A percentile compares a stretch with the other conserved stretches of the same genome.
Evolutionary conservation across 2,888 invertebrate species (phyloP).

Genomic region (Meteorus colon): DNA sequence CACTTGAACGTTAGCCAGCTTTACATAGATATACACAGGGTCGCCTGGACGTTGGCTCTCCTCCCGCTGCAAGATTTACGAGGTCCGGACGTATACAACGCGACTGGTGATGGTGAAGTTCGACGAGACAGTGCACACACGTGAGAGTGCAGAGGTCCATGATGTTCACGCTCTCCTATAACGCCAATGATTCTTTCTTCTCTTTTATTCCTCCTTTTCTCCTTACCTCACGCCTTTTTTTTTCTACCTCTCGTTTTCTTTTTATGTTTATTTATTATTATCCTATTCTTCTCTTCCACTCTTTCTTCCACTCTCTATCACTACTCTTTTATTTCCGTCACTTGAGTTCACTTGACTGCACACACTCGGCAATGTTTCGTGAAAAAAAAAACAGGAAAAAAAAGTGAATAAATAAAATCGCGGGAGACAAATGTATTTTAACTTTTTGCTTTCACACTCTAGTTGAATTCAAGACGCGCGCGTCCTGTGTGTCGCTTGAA

Average conservation of each 20-base stretch:
- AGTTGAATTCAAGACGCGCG: too few species aligned
- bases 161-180: constrained; percentile 4
- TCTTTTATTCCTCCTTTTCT: background rate
- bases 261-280: constrained; percentile 8
- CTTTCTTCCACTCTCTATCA: background rate
- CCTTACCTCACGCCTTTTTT: background rate
- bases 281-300: background rate
- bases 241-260: background rate
- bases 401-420: background rate
- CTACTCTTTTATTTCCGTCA: background rate
- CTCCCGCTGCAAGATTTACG: constrained; percentile 62
- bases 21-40: constrained; percentile 35
- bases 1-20: constrained; percentile 24
- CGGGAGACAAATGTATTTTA: background rate
- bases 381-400: background rate
- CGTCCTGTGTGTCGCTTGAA: background rate
- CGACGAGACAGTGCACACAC: constrained; percentile 26
- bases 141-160: constrained; percentile 17
- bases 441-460: background rate
- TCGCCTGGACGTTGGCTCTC: constrained; percentile 42
- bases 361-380: background rate
- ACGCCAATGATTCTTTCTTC: constrained; percentile 28
- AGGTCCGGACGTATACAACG: constrained; percentile 47
- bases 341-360: background rate
- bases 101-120: constrained; percentile 21